Evolutionary conservation across 2,797 vertebrate species (phyloP).

Genomic region (Leptatherina wallacei): DNA sequence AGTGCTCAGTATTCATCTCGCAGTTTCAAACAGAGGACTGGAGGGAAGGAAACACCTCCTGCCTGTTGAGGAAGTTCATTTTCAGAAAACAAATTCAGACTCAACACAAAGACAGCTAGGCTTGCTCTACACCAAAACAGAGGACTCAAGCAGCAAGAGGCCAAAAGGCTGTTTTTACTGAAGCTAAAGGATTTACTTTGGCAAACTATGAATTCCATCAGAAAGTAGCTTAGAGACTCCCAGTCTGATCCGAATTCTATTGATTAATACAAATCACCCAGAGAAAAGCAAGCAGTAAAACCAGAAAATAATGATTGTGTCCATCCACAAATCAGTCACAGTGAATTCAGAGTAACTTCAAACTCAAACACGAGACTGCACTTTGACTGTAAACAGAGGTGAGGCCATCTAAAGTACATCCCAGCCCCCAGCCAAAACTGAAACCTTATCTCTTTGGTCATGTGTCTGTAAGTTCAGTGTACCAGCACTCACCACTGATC

Average conservation of each 20-base stretch:
- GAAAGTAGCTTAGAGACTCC: constrained; percentile 34
- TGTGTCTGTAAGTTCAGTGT: constrained; percentile 64
- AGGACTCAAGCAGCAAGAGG: constrained; percentile 23
- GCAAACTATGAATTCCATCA: constrained; percentile 48
- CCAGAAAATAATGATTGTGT: constrained; percentile 32
- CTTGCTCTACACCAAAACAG: constrained; percentile 37
- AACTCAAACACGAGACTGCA: constrained; percentile 45
- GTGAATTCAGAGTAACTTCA: constrained; percentile 31
- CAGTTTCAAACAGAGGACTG: constrained; percentile 71
- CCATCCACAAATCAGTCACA: constrained; percentile 15
- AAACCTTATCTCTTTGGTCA: constrained; percentile 79
- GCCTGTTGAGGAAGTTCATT: constrained; percentile 82
- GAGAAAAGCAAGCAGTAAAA: constrained; percentile 27
- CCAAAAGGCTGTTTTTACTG: constrained; percentile 34
- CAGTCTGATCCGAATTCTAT: constrained; percentile 24
- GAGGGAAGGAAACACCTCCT: constrained; percentile 81
- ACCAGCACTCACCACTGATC: constrained; percentile 57
- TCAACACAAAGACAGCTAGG: constrained; percentile 57
- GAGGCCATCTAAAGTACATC: constrained; percentile 71
- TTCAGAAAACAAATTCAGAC: constrained; percentile 77
- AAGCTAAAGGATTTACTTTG: constrained; percentile 48
- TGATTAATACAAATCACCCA: constrained; percentile 40
- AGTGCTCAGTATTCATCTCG: constrained; percentile 82
- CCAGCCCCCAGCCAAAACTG: constrained; percentile 55
- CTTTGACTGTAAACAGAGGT: constrained; percentile 60